phyloP scores from a whole-genome alignment of 2,797 vertebrate genomes.

The Diceros bicornis region DNA sequence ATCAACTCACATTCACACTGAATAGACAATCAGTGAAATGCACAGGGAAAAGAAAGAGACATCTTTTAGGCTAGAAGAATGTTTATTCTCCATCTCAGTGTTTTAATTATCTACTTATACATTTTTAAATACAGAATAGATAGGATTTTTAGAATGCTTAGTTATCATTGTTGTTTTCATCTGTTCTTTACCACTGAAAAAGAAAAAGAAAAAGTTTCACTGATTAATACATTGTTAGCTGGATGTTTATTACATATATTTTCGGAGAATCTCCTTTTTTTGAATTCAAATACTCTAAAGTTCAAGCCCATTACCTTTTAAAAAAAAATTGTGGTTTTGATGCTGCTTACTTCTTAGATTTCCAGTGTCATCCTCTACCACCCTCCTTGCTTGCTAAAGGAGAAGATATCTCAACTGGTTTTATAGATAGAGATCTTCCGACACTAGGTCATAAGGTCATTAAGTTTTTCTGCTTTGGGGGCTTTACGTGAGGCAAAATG shows the following conservation, averaged over 20 bases:
- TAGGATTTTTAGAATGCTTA: slow-evolving; percentile 41
- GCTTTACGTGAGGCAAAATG: not conserved
- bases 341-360: slow-evolving; percentile 26
- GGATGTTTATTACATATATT: not conserved
- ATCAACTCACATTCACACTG: not conserved
- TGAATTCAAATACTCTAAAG: slow-evolving; percentile 41
- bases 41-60: not conserved
- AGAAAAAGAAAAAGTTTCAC: not conserved
- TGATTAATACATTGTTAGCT: not conserved
- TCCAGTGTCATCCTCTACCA: slow-evolving; percentile 3
- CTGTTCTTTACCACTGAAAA: slow-evolving; percentile 13
- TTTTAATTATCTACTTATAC: not conserved
- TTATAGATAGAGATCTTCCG: not conserved
- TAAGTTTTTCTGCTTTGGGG: slow-evolving; percentile 13
- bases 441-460: not conserved
- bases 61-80: not conserved
- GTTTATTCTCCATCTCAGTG: not conserved
- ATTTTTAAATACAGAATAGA: slow-evolving; percentile 20
- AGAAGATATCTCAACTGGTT: slow-evolving; percentile 4
- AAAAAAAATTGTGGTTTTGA: not conserved
- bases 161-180: slow-evolving; percentile 34
- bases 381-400: slow-evolving; percentile 39
- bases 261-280: slow-evolving; percentile 48
- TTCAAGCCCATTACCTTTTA: slow-evolving; percentile 50
- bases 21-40: not conserved